A percentile compares a stretch with the other conserved stretches of the same genome.
Conservation (phyloP, 2,888 invertebrate genomes). For the Epinotia demarniana region DNA sequence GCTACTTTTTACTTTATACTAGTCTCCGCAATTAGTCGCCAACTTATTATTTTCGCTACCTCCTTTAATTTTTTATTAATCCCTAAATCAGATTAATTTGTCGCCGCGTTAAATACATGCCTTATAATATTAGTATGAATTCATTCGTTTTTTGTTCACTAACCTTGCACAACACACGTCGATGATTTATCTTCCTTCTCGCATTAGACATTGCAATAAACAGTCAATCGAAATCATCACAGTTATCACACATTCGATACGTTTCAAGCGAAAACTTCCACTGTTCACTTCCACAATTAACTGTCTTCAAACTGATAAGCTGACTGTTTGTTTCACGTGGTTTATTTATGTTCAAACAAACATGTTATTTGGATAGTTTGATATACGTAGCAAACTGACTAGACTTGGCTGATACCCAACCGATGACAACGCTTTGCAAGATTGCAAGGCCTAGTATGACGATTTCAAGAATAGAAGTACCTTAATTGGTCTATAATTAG, state of each 20-base stretch:
- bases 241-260: not conserved
- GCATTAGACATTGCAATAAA: conserved; percentile 45
- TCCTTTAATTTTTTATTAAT: no score
- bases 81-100: no score
- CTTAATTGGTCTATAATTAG: not conserved
- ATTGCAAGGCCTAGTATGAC: conserved; percentile 32
- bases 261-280: conserved; percentile 2
- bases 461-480: conserved; percentile 11
- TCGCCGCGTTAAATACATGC: no score
- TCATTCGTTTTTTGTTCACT: conserved; percentile 36
- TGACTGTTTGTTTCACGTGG: conserved; percentile 23
- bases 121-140: no score
- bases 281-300: conserved; percentile 1
- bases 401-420: conserved; percentile 38
- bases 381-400: conserved; percentile 33
- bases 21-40: no score
- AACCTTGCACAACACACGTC: conserved; percentile 48
- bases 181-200: conserved; percentile 47
- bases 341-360: conserved; percentile 33
- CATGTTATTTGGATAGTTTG: conserved; percentile 27
- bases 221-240: not conserved
- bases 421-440: conserved; percentile 17
- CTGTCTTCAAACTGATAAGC: conserved; percentile 31
- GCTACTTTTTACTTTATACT: no score
- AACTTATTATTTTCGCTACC: no score